Evolutionary conservation across 2,797 vertebrate genomes (phyloP), one percentile per base, ranked within the genome.

Genomic region (Coccyzus lansbergi): DNA sequence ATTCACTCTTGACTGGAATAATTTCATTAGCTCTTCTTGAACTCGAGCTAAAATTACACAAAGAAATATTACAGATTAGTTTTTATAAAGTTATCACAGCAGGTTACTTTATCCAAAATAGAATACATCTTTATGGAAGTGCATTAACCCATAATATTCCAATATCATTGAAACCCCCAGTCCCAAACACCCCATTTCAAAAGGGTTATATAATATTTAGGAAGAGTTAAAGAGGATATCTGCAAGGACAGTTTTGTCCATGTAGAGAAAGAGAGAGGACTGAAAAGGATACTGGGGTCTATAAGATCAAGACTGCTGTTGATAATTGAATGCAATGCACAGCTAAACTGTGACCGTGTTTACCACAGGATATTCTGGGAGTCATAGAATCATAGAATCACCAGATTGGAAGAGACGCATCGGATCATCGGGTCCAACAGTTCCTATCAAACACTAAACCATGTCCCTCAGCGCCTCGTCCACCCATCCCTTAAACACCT

Each of bases 21-120:
- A 93, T 86, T 87, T 81, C 63, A 80, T 86, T 85, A 94, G 17
- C 29, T 40, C n/a, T 83, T 87, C 78, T 67, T 92, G 69, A 91
- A 81, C 34, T 93, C 46, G 72, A 72, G 33, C 70, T 94, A 49
- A 60, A 85, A 52, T 78, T 46, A 68, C 46, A 78, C 31, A 83
- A 85, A 80, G 28, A 84, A 75, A 79, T 69, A 74, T 3, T 28
- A 64, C 36, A 92, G 34, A 79, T 60, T 91, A 8, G 5, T 78
- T 96, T 96, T 88, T 76, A 78, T 71, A 83, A 83, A 83, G 38
- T 78, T 88, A 55, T 69, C 28, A 58, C 26, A 51, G n/a, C 4
- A 51, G 34, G 84, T 87, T 68, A 55, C 25, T 60, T 74, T 62
- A 56, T 82, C 22, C 44, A 78, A 76, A 84, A 82, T 84, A 88